Base-by-base conservation (phyloP, 2,113 vertebrate species). In the Aptenodytes forsteri region DNA sequence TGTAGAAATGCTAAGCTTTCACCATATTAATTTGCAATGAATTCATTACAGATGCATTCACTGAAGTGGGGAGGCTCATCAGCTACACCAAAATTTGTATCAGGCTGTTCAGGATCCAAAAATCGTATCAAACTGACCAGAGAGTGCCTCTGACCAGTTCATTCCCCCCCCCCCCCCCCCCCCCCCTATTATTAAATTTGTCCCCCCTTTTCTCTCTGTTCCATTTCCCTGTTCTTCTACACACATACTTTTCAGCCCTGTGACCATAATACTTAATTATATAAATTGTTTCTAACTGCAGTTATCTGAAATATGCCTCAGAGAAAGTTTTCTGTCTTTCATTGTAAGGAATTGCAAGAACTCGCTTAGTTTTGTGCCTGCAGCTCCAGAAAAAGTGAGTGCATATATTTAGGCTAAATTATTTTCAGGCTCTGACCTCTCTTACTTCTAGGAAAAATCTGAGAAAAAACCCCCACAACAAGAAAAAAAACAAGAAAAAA, bases 381-480 rank as follows among this genome's bases (percentile, higher is more conserved):
- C 16, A 91, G 29, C 27, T 87, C 9, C 47, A 82, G 47, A 78
- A 75, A 75, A 82, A 42, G 13, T 16, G 36, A 59, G 7, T 18
- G 7, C 5, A 11, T 69, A 3, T n/a, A 44, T 77, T 50, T 80
- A 65, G 20, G 10, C 26, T 76, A 50, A 69, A 36, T 40, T 69
- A 13, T 66, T 61, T 89, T 42, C 25, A 70, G 49, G n/a, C 25
- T 87, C 11, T 42, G n/a, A 47, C 23, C 4, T 36, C 15, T 73
- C 38, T 49, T 59, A 29, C 2, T 7, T 38, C 14, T 46, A 8
- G 16, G 15, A 80, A 75, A 46, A 29, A 71, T 34, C 3, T 7
- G 0, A 3, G 26, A n/a, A 6, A 10, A 32, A 9, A 58, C 7
- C 1, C 3, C 26, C 10, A 6, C n/a, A n/a, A 50, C 19, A 70